These are phyloP conservation scores for Copsychus sechellarum DNA, from an alignment of 2,113 vertebrate species.

Conservation along the genomic window DNA sequence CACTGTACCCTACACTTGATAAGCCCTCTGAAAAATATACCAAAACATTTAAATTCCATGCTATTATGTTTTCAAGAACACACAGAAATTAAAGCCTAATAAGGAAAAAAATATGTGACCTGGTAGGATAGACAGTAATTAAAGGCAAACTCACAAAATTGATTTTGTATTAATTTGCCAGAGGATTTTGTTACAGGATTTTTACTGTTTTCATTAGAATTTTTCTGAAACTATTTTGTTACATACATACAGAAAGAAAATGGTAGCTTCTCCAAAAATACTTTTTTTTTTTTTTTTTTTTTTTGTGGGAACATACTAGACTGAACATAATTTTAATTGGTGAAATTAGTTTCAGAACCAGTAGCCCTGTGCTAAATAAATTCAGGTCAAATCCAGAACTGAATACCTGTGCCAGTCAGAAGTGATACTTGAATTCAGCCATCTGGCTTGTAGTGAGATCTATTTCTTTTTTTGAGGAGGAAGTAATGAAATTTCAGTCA, in stretches of 20 bases:
- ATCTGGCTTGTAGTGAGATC: neutral
- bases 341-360: neutral
- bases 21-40: neutral
- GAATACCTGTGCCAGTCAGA: neutral
- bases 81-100: neutral
- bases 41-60: neutral
- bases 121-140: neutral
- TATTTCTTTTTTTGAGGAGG: neutral
- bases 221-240: neutral
- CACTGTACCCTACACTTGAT: rapidly evolving
- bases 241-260: neutral
- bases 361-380: neutral
- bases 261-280: neutral
- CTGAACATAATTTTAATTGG: neutral
- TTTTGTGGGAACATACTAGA: neutral
- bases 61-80: neutral
- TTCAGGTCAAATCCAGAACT: neutral
- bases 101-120: neutral
- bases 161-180: neutral
- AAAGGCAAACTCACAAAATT: neutral
- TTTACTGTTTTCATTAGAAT: neutral
- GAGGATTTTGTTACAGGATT: neutral
- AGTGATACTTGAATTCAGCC: neutral
- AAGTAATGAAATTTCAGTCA: neutral
- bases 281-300: neutral